Conservation (phyloP, 2,113 vertebrate genomes). For the Monopterus albus region DNA sequence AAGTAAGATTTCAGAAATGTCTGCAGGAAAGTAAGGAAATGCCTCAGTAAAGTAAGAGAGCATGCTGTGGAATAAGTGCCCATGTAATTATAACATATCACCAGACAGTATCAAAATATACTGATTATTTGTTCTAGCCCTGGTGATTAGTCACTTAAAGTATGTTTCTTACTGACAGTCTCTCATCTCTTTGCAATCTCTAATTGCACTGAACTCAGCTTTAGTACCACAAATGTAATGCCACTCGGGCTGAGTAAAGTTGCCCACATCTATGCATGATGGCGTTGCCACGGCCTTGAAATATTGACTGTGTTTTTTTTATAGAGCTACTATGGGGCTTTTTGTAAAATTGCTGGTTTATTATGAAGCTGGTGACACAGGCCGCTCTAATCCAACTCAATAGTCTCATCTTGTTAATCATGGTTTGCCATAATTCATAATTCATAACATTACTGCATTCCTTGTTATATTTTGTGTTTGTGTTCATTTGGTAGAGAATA, state of each 20-base stretch:
- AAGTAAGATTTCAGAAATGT: conserved; percentile 19
- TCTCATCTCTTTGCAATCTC: conserved; percentile 6
- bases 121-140: conserved; percentile 39
- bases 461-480: conserved; percentile 8
- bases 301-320: conserved; percentile 15
- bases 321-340: neutral
- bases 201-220: conserved; percentile 22
- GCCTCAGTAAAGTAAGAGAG: neutral
- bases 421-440: conserved; percentile 38
- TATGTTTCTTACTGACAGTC: conserved; percentile 10
- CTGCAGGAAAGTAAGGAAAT: neutral
- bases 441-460: conserved; percentile 23
- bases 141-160: conserved; percentile 36
- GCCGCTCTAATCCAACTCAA: conserved; percentile 24
- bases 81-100: conserved; percentile 11
- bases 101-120: conserved; percentile 17
- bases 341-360: conserved; percentile 35
- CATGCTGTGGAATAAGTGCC: neutral
- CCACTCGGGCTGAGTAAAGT: conserved; percentile 31
- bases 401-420: conserved; percentile 50
- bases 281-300: neutral
- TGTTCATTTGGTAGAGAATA: conserved; percentile 33
- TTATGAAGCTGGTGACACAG: conserved; percentile 26
- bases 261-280: neutral
- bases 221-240: conserved; percentile 26